Conservation (phyloP, 2,797 vertebrate genomes). For the Enoplosus armatus region DNA sequence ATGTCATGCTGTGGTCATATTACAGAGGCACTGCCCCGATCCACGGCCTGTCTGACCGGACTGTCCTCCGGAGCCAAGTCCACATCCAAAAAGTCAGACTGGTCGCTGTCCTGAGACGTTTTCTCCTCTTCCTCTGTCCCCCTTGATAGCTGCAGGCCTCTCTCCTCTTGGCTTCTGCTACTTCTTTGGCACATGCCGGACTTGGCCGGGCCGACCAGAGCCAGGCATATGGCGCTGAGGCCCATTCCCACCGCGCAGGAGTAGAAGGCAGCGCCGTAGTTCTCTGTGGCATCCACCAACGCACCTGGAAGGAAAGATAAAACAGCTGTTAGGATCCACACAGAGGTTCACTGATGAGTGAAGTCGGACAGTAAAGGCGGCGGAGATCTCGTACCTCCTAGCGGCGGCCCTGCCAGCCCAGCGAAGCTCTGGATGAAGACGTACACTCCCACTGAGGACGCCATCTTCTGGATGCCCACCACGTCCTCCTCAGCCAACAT, state of each 20-base stretch:
- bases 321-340: constrained; percentile 23
- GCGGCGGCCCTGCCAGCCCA: constrained; percentile 93
- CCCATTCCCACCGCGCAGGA: constrained; percentile 91
- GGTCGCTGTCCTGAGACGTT: constrained; percentile 47
- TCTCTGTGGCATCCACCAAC: constrained; percentile 90
- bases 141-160: too few species aligned
- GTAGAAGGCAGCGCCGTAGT: constrained; percentile 95
- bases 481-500: constrained; percentile 95
- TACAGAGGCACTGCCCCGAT: constrained; percentile 27
- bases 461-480: constrained; percentile 92
- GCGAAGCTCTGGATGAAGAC: constrained; percentile 95
- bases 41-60: constrained; percentile 1
- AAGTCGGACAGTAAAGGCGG: neutral
- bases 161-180: neutral
- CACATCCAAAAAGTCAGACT: constrained; percentile 75
- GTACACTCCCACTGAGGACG: constrained; percentile 92
- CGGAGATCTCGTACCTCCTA: constrained; percentile 88
- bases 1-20: constrained; percentile 8
- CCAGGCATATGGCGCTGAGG: constrained; percentile 88
- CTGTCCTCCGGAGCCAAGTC: constrained; percentile 57
- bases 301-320: constrained; percentile 80
- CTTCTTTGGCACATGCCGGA: constrained; percentile 32
- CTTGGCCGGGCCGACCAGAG: constrained; percentile 89
- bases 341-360: too few species aligned
- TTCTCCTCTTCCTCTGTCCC: constrained; percentile 37